Base-by-base conservation (phyloP, 2,888 invertebrate genomes). In the Adelphocoris suturalis region DNA sequence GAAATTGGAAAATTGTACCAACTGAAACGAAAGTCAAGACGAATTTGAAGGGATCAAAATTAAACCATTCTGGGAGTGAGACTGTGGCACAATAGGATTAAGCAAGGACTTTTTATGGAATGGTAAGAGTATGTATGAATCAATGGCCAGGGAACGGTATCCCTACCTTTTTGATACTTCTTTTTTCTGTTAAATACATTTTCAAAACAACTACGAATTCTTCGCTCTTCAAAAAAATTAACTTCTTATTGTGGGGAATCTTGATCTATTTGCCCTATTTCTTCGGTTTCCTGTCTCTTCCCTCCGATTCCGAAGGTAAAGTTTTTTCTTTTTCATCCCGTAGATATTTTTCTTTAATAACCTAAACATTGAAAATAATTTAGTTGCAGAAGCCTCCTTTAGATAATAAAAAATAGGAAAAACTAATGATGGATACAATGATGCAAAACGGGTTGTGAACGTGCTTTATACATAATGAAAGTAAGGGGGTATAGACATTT, bases 321-420 rank as follows among this genome's bases (percentile, higher is more conserved):
- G 47, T 81, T 61, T 81, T 81, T 81, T 81, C 68, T 89, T 78
- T 90, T 90, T 90, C 91, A 89, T 90, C 91, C 90, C 88, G 57
- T 87, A 78, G 89, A 81, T 81, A 87, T 86, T 90, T 91, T 91
- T 91, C 91, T 91, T 37, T 91, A 89, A 86, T 85, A 84, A 90
- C 91, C 91, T 91, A 91, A 91, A 91, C 91, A 91, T 89, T 87
- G 90, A 91, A 91, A 91, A 90, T 89, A 86, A 90, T 91, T 90
- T 90, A 90, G 90, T 90, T 48, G 82, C 47, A 82, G 68, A 68
- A 68, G 27, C 68, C 68, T 68, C 68, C 68, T 23, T 23, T 23
- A 23, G 19, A 68, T 23, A 23, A 68, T 68, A 68, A 68, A 23
- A 68, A 68, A 68, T 19, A 23, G 23, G 23, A 23, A 68, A 68